Percentiles rank a stretch among this genome's conserved stretches.
These are phyloP conservation scores for Limnephilus marmoratus DNA, from an alignment of 2,888 invertebrate genomes.

Conservation along the genomic window DNA sequence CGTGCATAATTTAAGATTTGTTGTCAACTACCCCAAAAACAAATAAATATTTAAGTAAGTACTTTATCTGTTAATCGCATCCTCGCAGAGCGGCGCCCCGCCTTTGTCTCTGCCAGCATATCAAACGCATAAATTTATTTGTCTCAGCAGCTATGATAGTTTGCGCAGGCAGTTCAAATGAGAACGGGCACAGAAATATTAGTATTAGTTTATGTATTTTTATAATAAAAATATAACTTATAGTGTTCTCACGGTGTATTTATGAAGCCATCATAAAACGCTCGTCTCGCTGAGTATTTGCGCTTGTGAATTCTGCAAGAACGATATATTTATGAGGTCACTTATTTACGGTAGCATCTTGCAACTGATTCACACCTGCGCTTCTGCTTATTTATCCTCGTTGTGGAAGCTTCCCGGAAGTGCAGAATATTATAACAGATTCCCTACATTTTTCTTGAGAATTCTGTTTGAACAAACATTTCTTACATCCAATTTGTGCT, in stretches of 20 bases:
- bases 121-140: no score
- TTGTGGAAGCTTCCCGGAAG: not conserved
- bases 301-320: not conserved
- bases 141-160: no score
- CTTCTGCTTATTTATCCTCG: slow-evolving; percentile 13
- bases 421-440: slow-evolving; percentile 14
- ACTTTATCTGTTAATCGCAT: no score
- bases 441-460: not conserved
- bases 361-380: slow-evolving; percentile 8
- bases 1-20: no score
- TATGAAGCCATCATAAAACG: not conserved
- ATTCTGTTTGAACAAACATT: not conserved
- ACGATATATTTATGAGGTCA: slow-evolving; percentile 3
- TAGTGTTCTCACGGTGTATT: not conserved
- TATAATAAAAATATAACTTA: not conserved
- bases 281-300: not conserved
- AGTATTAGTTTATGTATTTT: not conserved
- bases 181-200: no score
- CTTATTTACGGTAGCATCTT: not conserved
- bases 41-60: no score
- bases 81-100: no score
- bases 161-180: no score
- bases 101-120: no score
- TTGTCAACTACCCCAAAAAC: no score
- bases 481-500: not conserved